Base-by-base conservation (phyloP, 2,888 invertebrate genomes). In the Caradrina clavipalpis region DNA sequence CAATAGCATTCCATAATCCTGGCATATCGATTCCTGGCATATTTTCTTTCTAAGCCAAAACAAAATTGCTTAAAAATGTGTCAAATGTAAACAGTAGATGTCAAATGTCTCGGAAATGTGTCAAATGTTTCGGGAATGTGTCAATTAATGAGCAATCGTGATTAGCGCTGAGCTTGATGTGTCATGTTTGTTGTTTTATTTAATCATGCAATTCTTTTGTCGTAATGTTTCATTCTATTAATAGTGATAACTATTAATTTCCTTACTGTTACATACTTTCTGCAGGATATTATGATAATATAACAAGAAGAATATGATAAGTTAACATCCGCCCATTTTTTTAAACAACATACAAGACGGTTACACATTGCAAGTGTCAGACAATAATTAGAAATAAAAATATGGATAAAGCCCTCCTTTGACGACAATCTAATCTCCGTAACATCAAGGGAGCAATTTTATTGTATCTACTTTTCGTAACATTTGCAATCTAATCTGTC, bases 171-270 rank as follows among this genome's bases (percentile, higher is more conserved):
- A 78, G 56, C 57, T 39, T n/a, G 4, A 17, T 78, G 56, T 45
- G 73, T 73, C 64, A 56, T 75, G 45, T 73, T 65, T 65, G 35
- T 61, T 76, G 35, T 53, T 61, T n/a, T n/a, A n/a, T 56, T 19
- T 31, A 15, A 4, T 60, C 77, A 70, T 60, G 71, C 71, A 73
- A 73, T 51, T 0, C 31, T 17, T 2, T 5, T 26, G 51, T 19
- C 21, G 26, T 66, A 53, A 53, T 53, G n/a, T 17, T 21, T 75
- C n/a, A 60, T 62, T 56, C 1, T 73, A n/a, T n/a, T 45, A 21
- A 35, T 26, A 45, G 13, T 17, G 3, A 42, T 26, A 31, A 35
- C 47, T 54, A 17, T 39, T 76, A 39, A 54, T 72, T 53, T 76
- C 51, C 51, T 19, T 19, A 49, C 19, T 10, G 2, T 8, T 53